These are phyloP conservation scores for Trogon surrucura DNA, from an alignment of 2,113 vertebrate species.

Conservation along the genomic window DNA sequence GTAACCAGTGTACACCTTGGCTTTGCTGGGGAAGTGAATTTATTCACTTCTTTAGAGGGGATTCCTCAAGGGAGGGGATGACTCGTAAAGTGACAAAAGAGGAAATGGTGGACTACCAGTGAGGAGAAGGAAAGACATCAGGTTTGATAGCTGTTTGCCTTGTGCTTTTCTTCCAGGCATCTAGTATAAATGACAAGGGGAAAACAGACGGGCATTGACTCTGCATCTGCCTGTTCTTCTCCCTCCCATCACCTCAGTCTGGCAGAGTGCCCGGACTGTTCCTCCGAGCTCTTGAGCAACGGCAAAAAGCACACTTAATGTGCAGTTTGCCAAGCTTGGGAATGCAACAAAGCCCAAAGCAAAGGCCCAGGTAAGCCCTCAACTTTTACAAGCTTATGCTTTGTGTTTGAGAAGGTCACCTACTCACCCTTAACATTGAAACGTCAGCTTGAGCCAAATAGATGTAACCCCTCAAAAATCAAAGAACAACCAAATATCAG, in stretches of 20 bases:
- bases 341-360: neutral
- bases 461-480: neutral
- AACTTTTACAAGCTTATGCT: neutral
- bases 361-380: neutral
- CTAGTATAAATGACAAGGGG: neutral
- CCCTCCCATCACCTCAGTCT: neutral
- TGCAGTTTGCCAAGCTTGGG: neutral
- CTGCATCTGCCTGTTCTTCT: neutral
- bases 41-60: neutral
- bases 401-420: neutral
- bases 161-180: neutral
- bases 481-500: neutral
- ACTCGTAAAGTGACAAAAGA: neutral
- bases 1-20: rapidly evolving
- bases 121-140: neutral
- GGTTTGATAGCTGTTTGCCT: neutral
- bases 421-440: neutral
- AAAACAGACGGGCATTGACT: neutral
- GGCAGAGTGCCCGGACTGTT: rapidly evolving
- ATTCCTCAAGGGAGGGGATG: neutral
- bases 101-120: neutral
- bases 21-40: neutral
- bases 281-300: neutral
- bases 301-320: neutral
- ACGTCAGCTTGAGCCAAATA: neutral